Evolutionary conservation across 1,140 invertebrate species (phyloP).

Genomic region (Leptopilina boulardi): DNA sequence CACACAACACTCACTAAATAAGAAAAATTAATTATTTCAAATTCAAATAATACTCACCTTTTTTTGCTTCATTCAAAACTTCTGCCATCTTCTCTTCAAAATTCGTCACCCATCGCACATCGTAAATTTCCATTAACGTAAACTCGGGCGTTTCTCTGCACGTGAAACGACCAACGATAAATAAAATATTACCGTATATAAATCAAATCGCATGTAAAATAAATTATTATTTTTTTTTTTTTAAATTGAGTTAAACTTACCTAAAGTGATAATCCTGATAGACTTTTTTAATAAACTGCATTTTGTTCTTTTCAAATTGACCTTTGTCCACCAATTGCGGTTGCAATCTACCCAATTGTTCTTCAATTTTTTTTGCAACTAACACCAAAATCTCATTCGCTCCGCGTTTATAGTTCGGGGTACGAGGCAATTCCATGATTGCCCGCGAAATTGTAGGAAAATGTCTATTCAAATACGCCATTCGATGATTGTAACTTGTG

Average conservation of each 20-base stretch:
- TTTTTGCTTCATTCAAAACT: constrained; percentile 59
- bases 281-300: constrained; percentile 77
- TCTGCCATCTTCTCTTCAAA: constrained; percentile 74
- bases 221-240: neutral
- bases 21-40: neutral
- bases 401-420: constrained; percentile 75
- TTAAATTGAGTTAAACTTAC: constrained; percentile 62
- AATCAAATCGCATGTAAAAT: neutral
- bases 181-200: neutral
- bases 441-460: constrained; percentile 76
- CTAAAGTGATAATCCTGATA: constrained; percentile 77
- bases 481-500: constrained; percentile 83
- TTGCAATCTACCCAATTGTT: constrained; percentile 78
- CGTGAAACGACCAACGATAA: constrained; percentile 69
- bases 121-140: constrained; percentile 76
- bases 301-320: constrained; percentile 77
- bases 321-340: constrained; percentile 77
- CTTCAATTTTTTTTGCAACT: constrained; percentile 79
- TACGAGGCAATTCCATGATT: constrained; percentile 72
- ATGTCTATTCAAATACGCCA: constrained; percentile 78
- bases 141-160: constrained; percentile 74
- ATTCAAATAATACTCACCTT: constrained; percentile 69
- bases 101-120: constrained; percentile 75
- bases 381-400: constrained; percentile 76
- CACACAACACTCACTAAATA: neutral